A percentile compares a stretch with the other conserved stretches of the same genome.
Evolutionary conservation across 1,140 invertebrate species (phyloP).

Genomic region (Pogonognathellus flavescens): DNA sequence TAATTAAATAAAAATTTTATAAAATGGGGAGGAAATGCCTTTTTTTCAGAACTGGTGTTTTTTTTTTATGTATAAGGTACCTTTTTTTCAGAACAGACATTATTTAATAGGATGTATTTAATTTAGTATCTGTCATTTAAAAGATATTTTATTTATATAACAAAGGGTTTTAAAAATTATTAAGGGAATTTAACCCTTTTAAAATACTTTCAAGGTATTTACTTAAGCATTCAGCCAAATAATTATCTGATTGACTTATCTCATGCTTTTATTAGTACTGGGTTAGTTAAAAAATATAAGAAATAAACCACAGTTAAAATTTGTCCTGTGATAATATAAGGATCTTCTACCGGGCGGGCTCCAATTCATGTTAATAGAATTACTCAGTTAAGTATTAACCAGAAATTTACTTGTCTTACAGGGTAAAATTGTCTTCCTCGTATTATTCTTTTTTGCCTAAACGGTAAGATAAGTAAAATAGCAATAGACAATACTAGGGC

Average conservation of each 20-base stretch:
- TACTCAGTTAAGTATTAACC: conserved; percentile 72
- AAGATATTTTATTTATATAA: no score
- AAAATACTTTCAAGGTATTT: conserved; percentile 8
- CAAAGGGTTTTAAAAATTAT: neutral
- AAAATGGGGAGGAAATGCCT: no score
- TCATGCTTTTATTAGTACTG: conserved; percentile 72
- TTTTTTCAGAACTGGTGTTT: no score
- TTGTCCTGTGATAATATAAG: conserved; percentile 76
- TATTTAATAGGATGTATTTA: no score
- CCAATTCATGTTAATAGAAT: conserved; percentile 79
- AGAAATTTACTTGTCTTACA: conserved; percentile 76
- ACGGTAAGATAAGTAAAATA: conserved; percentile 75
- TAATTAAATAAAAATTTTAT: no score
- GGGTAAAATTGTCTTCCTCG: conserved; percentile 73
- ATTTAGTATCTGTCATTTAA: no score
- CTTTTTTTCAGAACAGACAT: no score
- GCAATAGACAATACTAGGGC: conserved; percentile 76
- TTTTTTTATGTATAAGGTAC: no score
- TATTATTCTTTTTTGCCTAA: conserved; percentile 73
- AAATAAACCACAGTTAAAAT: conserved; percentile 75
- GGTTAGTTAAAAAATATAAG: conserved; percentile 73
- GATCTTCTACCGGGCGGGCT: conserved; percentile 75
- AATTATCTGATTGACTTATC: conserved; percentile 69
- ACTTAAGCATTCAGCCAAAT: conserved; percentile 64
- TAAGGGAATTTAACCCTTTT: neutral